A percentile compares a stretch with the other conserved stretches of the same genome.
phyloP scores from a whole-genome alignment of 2,888 invertebrate genomes.

The Apamea crenata region DNA sequence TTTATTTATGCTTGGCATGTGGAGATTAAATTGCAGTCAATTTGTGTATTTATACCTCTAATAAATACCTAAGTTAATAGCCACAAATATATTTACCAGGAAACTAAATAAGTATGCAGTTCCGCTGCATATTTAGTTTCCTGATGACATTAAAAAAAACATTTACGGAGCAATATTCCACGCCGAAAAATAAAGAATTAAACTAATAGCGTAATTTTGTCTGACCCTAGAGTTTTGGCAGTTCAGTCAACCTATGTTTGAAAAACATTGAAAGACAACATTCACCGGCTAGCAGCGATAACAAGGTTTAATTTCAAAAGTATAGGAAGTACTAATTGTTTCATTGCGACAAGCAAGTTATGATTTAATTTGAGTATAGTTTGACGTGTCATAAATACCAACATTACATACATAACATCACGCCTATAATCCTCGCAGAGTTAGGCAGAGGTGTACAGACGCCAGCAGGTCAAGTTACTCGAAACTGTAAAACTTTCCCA shows the following conservation, averaged over 20 bases:
- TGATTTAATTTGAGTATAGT: slow-evolving; percentile 1
- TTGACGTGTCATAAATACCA: neutral
- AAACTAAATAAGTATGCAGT: too few species aligned
- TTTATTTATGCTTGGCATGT: neutral
- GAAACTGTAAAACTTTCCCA: too few species aligned
- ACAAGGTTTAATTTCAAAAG: slow-evolving; percentile 24
- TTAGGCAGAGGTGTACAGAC: neutral
- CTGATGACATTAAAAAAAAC: neutral
- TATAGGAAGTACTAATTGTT: neutral
- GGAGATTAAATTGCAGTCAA: neutral
- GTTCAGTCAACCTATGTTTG: neutral
- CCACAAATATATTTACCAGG: neutral
- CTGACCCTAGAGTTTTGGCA: slow-evolving; percentile 5
- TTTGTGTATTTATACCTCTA: neutral
- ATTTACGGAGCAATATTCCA: neutral
- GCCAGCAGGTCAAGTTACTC: too few species aligned
- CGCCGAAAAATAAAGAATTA: neutral
- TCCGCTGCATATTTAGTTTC: slow-evolving; percentile 1
- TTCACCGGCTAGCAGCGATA: slow-evolving; percentile 8
- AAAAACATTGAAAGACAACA: slow-evolving; percentile 16
- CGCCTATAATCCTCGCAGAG: neutral
- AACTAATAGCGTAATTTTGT: neutral
- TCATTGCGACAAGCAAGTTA: neutral
- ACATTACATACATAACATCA: slow-evolving; percentile 1
- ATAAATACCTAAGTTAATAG: neutral